phyloP scores from a whole-genome alignment of 2,113 vertebrate species.

The Aphelocoma coerulescens region DNA sequence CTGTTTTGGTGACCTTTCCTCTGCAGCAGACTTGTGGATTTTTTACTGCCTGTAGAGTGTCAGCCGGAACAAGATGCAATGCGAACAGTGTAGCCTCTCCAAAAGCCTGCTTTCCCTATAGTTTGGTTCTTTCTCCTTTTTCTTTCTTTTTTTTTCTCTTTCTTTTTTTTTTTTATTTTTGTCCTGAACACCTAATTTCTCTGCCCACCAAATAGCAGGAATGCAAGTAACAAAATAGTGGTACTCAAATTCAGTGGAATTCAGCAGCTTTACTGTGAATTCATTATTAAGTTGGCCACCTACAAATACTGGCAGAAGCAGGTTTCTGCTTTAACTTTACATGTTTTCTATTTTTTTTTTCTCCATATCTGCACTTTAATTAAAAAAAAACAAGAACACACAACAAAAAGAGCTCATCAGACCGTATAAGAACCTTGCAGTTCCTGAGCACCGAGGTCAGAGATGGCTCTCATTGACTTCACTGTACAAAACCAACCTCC shows the following conservation, averaged over 20 bases:
- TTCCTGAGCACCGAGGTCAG: background rate
- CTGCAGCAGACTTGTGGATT: background rate
- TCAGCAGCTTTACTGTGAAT: background rate
- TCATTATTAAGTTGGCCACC: background rate
- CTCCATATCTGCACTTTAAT: background rate
- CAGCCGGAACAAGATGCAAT: background rate
- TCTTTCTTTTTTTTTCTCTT: background rate
- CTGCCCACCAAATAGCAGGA: background rate
- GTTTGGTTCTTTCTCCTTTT: background rate
- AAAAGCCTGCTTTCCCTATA: background rate
- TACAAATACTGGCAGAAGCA: background rate
- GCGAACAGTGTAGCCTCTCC: background rate
- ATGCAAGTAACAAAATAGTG: too few relatives aligned
- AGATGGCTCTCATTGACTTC: background rate
- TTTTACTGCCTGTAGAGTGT: background rate
- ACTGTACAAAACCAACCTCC: background rate
- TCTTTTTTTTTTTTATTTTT: background rate
- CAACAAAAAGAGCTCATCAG: background rate
- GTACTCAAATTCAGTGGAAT: background rate
- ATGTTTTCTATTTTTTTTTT: background rate
- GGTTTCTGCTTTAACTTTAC: background rate
- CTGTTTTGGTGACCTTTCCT: background rate
- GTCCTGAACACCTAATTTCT: background rate
- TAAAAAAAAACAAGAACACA: rapidly evolving
- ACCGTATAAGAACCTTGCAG: background rate